These are phyloP conservation scores for Drosophila longiperda DNA, from an alignment of 2,888 invertebrate species.

Conservation along the genomic window DNA sequence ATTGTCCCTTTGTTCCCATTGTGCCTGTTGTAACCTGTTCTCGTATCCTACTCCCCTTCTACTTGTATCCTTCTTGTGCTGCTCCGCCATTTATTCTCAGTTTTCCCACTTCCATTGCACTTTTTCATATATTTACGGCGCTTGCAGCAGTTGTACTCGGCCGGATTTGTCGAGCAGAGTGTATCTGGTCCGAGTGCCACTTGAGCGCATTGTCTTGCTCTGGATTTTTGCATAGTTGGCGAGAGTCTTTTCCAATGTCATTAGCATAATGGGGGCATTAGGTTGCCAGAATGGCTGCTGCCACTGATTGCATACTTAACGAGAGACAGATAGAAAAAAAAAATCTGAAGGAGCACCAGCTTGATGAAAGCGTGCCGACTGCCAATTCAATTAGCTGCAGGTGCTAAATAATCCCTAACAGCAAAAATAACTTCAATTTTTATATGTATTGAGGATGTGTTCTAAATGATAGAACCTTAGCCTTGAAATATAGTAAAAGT, in stretches of 20 bases:
- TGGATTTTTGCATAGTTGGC: slow-evolving; percentile 51
- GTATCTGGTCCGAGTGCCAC: slow-evolving; percentile 44
- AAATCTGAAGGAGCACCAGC: background rate
- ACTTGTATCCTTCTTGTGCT: background rate
- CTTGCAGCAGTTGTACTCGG: slow-evolving; percentile 35
- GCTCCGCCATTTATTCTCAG: slow-evolving; percentile 3
- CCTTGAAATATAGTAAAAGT: too few relatives aligned
- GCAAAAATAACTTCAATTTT: background rate
- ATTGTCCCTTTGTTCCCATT: slow-evolving; percentile 53
- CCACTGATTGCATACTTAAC: slow-evolving; percentile 72
- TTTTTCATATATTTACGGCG: slow-evolving; percentile 55
- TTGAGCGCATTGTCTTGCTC: slow-evolving; percentile 57
- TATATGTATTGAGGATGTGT: background rate
- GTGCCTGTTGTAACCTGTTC: slow-evolving; percentile 26
- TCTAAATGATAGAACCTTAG: background rate
- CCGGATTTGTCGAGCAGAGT: slow-evolving; percentile 66
- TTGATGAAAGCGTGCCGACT: slow-evolving; percentile 41
- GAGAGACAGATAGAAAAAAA: background rate
- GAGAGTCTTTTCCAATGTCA: slow-evolving; percentile 67
- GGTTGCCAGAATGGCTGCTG: slow-evolving; percentile 51
- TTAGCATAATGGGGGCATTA: slow-evolving; percentile 80
- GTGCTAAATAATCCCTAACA: slow-evolving; percentile 23
- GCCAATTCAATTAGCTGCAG: slow-evolving; percentile 74
- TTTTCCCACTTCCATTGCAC: slow-evolving; percentile 11
- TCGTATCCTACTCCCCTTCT: background rate